Conservation (phyloP, 2,113 vertebrate species). For the Heliornis fulica region DNA sequence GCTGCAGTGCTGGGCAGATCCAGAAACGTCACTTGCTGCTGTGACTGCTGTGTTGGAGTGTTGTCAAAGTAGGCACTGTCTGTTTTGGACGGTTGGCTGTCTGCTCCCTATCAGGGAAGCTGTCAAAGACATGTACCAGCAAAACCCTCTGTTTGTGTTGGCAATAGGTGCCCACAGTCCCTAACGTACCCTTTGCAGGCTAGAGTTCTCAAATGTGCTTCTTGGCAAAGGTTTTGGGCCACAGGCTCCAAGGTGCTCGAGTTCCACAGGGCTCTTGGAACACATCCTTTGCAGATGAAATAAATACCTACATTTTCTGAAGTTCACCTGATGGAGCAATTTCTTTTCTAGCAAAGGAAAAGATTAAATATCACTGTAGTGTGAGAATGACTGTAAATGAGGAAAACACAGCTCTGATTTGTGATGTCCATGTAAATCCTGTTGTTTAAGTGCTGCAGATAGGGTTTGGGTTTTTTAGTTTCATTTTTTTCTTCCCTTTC, state of each 20-base stretch:
- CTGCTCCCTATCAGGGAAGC: neutral
- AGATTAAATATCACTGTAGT: neutral
- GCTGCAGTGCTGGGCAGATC: neutral
- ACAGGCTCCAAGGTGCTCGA: neutral
- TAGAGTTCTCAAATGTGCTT: neutral
- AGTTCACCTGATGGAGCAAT: neutral
- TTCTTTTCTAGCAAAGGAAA: neutral
- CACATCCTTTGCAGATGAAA: neutral
- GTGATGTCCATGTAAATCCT: neutral
- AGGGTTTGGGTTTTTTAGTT: neutral
- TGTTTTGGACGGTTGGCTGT: fast-evolving
- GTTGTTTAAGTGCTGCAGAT: neutral
- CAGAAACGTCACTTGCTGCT: fast-evolving
- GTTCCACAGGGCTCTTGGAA: neutral
- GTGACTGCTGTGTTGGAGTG: fast-evolving
- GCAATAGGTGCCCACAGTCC: neutral
- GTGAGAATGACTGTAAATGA: neutral
- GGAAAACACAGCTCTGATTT: neutral
- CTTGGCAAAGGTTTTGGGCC: neutral
- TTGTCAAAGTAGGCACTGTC: neutral
- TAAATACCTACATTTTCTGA: neutral
- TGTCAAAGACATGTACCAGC: neutral
- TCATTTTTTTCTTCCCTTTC: neutral
- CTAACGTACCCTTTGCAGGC: neutral
- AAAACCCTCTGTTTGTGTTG: neutral